These are phyloP conservation scores for Ganaspis brasiliensis DNA, from an alignment of 2,888 invertebrate genomes.

Conservation along the genomic window DNA sequence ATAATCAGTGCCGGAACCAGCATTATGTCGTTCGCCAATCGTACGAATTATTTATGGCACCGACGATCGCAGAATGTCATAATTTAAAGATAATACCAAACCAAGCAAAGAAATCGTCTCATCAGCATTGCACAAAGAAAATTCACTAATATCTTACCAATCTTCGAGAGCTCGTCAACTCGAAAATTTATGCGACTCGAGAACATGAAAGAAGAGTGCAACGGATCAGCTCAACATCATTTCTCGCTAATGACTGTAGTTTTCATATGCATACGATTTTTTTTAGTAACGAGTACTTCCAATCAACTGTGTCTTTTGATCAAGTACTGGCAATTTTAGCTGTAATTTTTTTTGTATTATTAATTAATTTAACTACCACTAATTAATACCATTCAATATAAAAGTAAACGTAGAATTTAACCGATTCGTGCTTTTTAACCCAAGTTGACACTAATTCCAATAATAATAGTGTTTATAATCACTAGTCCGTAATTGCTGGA, in stretches of 20 bases:
- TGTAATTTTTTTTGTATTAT: neutral
- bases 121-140: constrained; percentile 32
- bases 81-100: constrained; percentile 37
- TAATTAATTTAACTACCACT: no score
- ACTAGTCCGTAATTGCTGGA: no score
- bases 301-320: no score
- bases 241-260: constrained; percentile 37
- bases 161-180: constrained; percentile 11
- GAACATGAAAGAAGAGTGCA: constrained; percentile 19
- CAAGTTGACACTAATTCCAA: no score
- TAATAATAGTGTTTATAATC: no score
- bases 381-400: no score
- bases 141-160: constrained; percentile 33
- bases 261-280: neutral
- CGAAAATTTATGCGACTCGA: constrained; percentile 32
- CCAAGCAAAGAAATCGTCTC: constrained; percentile 16
- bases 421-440: no score
- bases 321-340: no score
- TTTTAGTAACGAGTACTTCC: no score
- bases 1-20: constrained; percentile 46
- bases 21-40: constrained; percentile 41
- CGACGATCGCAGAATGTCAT: constrained; percentile 34
- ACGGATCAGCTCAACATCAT: constrained; percentile 14
- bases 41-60: constrained; percentile 38
- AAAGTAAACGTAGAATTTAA: no score